Conservation (phyloP, 2,888 invertebrate species). For the Drosophila suboccidentalis region DNA sequence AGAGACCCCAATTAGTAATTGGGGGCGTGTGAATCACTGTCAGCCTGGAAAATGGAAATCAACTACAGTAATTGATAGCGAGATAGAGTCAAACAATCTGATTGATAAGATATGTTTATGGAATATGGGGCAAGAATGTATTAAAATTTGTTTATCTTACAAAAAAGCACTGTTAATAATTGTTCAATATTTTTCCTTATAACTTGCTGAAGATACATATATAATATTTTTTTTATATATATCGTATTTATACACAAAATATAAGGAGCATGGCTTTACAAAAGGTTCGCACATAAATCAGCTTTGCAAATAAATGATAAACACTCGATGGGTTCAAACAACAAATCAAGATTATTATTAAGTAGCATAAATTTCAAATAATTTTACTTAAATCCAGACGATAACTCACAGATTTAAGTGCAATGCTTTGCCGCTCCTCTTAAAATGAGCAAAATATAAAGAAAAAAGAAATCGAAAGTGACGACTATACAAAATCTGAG, state of each 20-base stretch:
- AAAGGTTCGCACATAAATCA: conserved; percentile 46
- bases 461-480: conserved; percentile 46
- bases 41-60: conserved; percentile 1
- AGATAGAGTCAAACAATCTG: conserved; percentile 1
- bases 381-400: conserved; percentile 21
- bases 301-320: conserved; percentile 44
- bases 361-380: conserved; percentile 49
- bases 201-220: neutral
- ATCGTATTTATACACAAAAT: neutral
- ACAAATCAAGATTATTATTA: conserved; percentile 59
- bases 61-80: conserved; percentile 19
- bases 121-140: neutral
- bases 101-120: conserved; percentile 12
- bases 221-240: neutral
- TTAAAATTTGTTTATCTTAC: neutral
- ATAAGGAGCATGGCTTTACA: conserved; percentile 9
- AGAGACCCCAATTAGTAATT: conserved; percentile 53
- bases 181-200: neutral
- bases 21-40: conserved; percentile 60
- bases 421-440: conserved; percentile 14
- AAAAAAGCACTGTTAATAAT: neutral
- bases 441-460: conserved; percentile 11
- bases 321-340: conserved; percentile 35
- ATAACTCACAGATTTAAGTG: conserved; percentile 51
- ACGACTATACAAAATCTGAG: conserved; percentile 35